Evolutionary conservation across 2,888 invertebrate genomes (phyloP).

Genomic region (Andrena trimmerana): DNA sequence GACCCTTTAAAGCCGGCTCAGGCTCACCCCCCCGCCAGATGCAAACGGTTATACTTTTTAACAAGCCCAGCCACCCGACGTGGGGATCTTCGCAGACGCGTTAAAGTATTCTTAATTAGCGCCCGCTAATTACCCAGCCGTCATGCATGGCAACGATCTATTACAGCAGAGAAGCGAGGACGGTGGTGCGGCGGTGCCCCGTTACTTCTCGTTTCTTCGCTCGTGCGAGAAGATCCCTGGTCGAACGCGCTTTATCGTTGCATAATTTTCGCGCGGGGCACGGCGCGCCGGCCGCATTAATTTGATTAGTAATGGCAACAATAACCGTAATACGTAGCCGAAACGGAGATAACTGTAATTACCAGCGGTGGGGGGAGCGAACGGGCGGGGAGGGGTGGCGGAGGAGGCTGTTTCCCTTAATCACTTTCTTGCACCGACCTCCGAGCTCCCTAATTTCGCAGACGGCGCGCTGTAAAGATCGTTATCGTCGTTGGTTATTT

Average conservation of each 20-base stretch:
- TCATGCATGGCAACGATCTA: constrained; percentile 17
- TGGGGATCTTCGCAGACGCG: constrained; percentile 4
- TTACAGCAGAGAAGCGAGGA: background rate
- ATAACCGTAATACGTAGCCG: constrained; percentile 41
- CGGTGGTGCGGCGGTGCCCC: background rate
- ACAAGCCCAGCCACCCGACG: background rate
- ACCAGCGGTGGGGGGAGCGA: background rate
- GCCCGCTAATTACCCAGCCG: constrained; percentile 20
- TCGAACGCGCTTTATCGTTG: constrained; percentile 36
- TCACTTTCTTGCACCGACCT: constrained; percentile 35
- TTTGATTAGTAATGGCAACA: constrained; percentile 47
- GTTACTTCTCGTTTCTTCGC: constrained; percentile 1
- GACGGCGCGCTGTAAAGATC: constrained; percentile 26
- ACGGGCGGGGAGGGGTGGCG: background rate
- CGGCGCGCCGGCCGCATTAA: constrained; percentile 26
- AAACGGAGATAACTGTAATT: constrained; percentile 40
- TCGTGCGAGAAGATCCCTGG: background rate
- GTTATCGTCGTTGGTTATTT: constrained; percentile 13
- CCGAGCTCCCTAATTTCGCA: constrained; percentile 21
- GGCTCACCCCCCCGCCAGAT: background rate
- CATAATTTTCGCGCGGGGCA: constrained; percentile 32
- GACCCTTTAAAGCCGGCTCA: too few relatives aligned
- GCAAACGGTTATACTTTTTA: background rate
- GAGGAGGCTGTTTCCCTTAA: constrained; percentile 29
- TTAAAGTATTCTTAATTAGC: constrained; percentile 28